phyloP scores from a whole-genome alignment of 2,113 vertebrate genomes.

The Garra rufa region DNA sequence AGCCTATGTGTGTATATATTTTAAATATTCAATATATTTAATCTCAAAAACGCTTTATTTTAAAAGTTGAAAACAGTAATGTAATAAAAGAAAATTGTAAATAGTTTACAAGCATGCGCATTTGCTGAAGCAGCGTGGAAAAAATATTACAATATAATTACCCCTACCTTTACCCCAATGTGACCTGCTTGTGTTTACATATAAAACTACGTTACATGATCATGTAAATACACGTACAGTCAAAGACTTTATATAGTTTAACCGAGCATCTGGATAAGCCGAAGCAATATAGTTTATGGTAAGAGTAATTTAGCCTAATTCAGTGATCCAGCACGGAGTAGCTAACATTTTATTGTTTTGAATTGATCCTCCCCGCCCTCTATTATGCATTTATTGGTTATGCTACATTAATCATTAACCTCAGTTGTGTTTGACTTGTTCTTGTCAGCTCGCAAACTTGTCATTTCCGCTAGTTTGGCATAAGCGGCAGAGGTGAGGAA shows the following conservation, averaged over 20 bases:
- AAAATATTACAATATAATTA: background rate
- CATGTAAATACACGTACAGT: background rate
- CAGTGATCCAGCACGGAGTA: background rate
- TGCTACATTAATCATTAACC: slow-evolving; percentile 62
- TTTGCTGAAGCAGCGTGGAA: background rate
- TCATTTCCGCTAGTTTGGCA: background rate
- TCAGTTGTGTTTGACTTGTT: background rate
- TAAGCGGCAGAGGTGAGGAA: background rate
- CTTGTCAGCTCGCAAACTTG: background rate
- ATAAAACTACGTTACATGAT: background rate
- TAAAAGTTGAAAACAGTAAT: background rate
- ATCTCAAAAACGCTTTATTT: background rate
- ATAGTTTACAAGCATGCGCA: too few relatives aligned
- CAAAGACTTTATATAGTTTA: too few relatives aligned
- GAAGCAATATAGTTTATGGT: background rate
- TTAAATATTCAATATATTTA: background rate
- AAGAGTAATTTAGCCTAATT: background rate
- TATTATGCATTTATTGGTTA: slow-evolving; percentile 20
- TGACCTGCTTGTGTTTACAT: background rate
- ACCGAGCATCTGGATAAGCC: background rate
- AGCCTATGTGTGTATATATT: too few relatives aligned
- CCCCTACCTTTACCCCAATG: too few relatives aligned
- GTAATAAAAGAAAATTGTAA: too few relatives aligned
- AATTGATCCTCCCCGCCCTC: background rate
- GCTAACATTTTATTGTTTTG: slow-evolving; percentile 11